Evolutionary conservation across 2,113 vertebrate species (phyloP), one percentile per base, ranked within the genome.

Genomic region (Melozone crissalis): DNA sequence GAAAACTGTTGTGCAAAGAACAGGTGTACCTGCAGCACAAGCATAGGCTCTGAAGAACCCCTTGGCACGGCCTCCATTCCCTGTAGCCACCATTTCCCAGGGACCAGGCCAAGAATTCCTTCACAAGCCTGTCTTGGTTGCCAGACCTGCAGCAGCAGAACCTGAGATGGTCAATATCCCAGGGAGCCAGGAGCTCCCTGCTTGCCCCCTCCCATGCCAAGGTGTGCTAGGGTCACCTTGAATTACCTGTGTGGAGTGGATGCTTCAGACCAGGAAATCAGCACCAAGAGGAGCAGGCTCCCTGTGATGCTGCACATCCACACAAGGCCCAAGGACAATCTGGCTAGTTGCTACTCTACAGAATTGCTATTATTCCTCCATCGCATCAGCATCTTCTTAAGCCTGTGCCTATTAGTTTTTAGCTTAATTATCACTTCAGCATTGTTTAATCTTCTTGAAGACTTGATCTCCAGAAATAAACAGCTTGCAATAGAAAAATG

Each of bases 351-450:
- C 28, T 73, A 15, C 54, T 83, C 83, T 44, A 23, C 30, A 67
- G 58, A 55, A 52, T 14, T 43, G 41, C 33, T 84, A 35, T 81
- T 92, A 91, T 77, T 88, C 47, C 47, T 80, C 46, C 81, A 87
- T 87, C 18, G 0, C 26, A 86, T 62, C 61, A 61, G 24, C 69
- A 90, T 58, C 61, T 76, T 84, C 52, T 78, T 93, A 89, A 96
- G 76, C 71, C 61, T 88, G 15, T 49, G 41, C 21, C 90, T 94
- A 67, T 94, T 88, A 74, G 85, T 89, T 95, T 95, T 91, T 81
- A 52, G 81, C 62, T 97, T 96, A 96, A 95, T 97, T 63, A 82
- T 83, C 72, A 97, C 57, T 94, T 94, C 61, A 39, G 43, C 39
- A 73, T 71, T 94, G 33, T 93, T 96, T 95, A 87, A 91, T 95